Conservation (phyloP, 1,140 invertebrate genomes). For the Coenobita brevimanus region DNA sequence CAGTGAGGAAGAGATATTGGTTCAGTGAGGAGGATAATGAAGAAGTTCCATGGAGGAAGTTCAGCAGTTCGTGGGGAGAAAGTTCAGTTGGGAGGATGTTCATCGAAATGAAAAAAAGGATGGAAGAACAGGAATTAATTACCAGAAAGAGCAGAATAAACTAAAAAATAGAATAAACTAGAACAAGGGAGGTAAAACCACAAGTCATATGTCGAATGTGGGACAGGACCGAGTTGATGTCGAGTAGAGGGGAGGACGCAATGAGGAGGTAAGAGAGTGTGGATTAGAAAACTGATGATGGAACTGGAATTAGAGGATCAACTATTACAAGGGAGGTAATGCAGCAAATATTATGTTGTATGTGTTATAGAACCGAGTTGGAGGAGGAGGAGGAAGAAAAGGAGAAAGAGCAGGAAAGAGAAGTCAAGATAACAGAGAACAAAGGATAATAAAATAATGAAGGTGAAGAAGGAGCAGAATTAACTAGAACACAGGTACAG, state of each 20-base stretch:
- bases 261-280: neutral
- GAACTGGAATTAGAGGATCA: too few species aligned
- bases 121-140: neutral
- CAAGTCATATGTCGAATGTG: neutral
- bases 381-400: neutral
- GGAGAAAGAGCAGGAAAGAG: neutral
- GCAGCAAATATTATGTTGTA: too few species aligned
- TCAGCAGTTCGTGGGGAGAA: too few species aligned
- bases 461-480: conserved; percentile 15
- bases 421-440: neutral
- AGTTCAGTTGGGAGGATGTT: too few species aligned
- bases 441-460: neutral
- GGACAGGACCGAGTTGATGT: neutral
- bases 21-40: too few species aligned
- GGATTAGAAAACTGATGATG: neutral
- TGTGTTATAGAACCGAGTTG: neutral
- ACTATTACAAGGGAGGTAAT: too few species aligned
- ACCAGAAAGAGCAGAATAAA: neutral
- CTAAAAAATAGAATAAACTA: neutral
- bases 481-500: too few species aligned
- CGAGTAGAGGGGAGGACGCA: neutral
- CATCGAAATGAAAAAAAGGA: neutral
- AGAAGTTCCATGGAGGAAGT: too few species aligned
- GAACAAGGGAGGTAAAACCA: neutral
- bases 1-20: too few species aligned